phyloP scores from a whole-genome alignment of 2,113 vertebrate genomes.

The Pelvicachromis taeniatus region DNA sequence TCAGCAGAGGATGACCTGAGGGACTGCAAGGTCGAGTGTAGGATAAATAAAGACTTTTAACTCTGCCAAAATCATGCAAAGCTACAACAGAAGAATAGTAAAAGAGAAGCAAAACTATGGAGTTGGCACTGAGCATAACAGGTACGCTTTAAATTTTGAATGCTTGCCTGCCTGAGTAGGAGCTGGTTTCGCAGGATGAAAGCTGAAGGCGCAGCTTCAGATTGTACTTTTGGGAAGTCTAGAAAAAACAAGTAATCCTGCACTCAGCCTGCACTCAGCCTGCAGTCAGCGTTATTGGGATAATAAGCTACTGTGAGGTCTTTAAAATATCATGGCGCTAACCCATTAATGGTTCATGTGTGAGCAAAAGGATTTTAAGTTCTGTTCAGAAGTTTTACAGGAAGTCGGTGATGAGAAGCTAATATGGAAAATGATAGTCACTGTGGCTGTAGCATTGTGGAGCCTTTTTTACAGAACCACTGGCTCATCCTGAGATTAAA shows the following conservation, averaged over 20 bases:
- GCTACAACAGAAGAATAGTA: not conserved
- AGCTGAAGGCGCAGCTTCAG: not conserved
- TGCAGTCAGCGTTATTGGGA: not conserved
- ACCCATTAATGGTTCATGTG: not conserved
- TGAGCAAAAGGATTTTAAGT: not conserved
- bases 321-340: not conserved
- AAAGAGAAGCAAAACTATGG: rapidly evolving
- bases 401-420: not conserved
- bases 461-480: not conserved
- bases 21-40: rapidly evolving
- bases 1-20: not conserved
- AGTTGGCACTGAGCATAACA: not conserved
- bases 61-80: not conserved
- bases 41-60: not conserved
- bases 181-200: not conserved
- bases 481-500: not conserved
- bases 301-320: not conserved
- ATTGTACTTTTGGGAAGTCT: not conserved
- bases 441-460: not conserved
- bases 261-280: not conserved
- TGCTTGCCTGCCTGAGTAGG: not conserved
- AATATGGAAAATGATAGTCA: not conserved
- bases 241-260: not conserved
- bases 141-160: not conserved
- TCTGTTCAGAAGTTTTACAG: not conserved